Percentiles rank a stretch among this genome's conserved stretches.
Conservation (phyloP, 2,888 invertebrate genomes). For the Nycteola revayana region DNA sequence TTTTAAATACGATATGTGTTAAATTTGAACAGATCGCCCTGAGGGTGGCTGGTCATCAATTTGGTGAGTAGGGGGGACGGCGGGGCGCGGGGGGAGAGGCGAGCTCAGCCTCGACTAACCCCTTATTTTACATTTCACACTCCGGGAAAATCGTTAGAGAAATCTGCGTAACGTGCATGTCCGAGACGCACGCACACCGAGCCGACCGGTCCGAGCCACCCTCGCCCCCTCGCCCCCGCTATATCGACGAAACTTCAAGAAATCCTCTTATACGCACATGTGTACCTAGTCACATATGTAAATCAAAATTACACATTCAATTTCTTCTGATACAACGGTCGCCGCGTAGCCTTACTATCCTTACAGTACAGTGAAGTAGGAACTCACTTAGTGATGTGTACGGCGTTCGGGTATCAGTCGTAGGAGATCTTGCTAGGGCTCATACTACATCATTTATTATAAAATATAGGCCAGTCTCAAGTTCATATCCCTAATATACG, state of each 20-base stretch:
- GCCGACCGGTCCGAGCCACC: slow-evolving; percentile 56
- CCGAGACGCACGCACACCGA: slow-evolving; percentile 73
- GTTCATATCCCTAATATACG: no score
- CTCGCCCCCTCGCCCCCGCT: slow-evolving; percentile 50
- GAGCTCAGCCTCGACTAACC: slow-evolving; percentile 74
- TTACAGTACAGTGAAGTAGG: no score
- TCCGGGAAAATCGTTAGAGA: slow-evolving; percentile 82
- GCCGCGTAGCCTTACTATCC: no score
- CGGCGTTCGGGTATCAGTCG: no score
- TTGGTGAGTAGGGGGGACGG: slow-evolving; percentile 58
- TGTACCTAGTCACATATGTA: slow-evolving; percentile 65
- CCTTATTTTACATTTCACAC: slow-evolving; percentile 83
- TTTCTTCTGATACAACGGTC: slow-evolving; percentile 47
- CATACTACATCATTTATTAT: no score
- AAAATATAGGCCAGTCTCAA: no score
- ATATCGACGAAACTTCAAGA: slow-evolving; percentile 80
- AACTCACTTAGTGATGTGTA: no score
- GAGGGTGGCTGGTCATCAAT: slow-evolving; percentile 77
- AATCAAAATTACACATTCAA: slow-evolving; percentile 60
- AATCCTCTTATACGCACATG: slow-evolving; percentile 70
- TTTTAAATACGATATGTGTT: slow-evolving; percentile 79
- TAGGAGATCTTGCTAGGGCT: no score
- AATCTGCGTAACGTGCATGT: slow-evolving; percentile 81
- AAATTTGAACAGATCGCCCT: slow-evolving; percentile 78
- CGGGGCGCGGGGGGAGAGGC: slow-evolving; percentile 44